phyloP scores from a whole-genome alignment of 2,797 vertebrate species.

The Gorsachius magnificus region DNA sequence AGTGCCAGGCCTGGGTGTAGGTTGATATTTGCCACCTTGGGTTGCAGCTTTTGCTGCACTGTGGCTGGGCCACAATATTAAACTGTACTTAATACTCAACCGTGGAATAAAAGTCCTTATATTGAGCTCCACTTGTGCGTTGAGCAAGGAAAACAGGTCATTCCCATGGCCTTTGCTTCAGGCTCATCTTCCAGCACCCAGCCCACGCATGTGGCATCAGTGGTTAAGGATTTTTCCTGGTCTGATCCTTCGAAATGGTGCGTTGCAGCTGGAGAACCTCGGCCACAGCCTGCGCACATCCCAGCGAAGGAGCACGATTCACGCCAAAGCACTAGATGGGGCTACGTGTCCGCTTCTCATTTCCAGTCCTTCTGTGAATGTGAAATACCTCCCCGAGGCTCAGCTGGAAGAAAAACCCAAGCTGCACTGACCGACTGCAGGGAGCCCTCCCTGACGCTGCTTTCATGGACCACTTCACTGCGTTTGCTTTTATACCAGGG shows the following conservation, averaged over 20 bases:
- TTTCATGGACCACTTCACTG: fast-evolving
- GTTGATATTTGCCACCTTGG: neutral
- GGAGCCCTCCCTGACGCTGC: fast-evolving
- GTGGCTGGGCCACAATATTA: too few relatives aligned
- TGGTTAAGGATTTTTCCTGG: fast-evolving
- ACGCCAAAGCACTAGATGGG: neutral
- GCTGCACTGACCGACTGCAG: fast-evolving
- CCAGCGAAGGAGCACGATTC: neutral
- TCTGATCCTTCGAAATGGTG: fast-evolving
- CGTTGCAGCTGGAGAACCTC: fast-evolving
- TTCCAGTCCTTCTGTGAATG: fast-evolving
- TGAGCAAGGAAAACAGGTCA: neutral
- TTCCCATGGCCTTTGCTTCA: neutral
- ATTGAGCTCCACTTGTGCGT: neutral
- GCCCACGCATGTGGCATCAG: neutral
- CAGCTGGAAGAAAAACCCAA: neutral
- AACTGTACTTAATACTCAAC: neutral
- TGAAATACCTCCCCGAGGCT: fast-evolving
- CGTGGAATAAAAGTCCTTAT: neutral
- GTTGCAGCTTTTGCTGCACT: neutral
- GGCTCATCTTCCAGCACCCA: neutral
- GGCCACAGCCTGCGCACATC: fast-evolving
- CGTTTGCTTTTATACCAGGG: fast-evolving
- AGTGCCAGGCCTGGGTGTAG: neutral
- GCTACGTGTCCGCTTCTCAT: neutral